Evolutionary conservation across 2,888 invertebrate genomes (phyloP), one percentile per base, ranked within the genome.

Genomic region (Cephonodes hylas): DNA sequence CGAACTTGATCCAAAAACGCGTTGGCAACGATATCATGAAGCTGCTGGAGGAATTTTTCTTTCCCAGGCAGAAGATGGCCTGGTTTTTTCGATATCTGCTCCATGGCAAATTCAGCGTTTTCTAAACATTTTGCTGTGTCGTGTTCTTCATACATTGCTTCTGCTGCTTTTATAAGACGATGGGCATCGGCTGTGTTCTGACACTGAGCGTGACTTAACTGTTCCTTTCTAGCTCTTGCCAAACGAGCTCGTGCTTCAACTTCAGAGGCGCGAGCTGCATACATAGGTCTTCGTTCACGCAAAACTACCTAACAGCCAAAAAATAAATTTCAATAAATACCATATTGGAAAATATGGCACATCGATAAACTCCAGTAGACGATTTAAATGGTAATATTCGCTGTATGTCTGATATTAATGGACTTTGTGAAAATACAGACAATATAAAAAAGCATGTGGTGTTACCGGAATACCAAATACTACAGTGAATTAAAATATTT

Each of bases 1-100:
- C 60, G 34, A 65, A 90, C 91, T 85, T 91, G 91, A 71, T 90
- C 88, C 58, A 91, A 74, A 66, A 90, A 90, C 60, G 86, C 85
- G 59, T 83, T 74, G 8, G 84, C 88, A 23, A 89, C 83, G 53
- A 91, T 83, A 64, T 85, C 77, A 61, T 89, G 81, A 20, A 92
- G 65, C 62, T 86, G 75, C 42, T 88, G 83, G 61, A 91, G 67
- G 64, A 78, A 90, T 66, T 84, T 89, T 34, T 91, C 91, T 69
- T 90, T 91, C 2, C 75, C 83, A 1, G 87, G 91, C 42, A 92
- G 69, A 59, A 90, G 71, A 46, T 78, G 80, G 1, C 74, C 66
- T 2, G 86, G 83, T 59, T 85, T 88, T 61, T 84, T 82, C 3
- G 83, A 72, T 65, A 91, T 88, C 74, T 89, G 89, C 67, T 88